Evolutionary conservation across 2,113 vertebrate species (phyloP), one percentile per base, ranked within the genome.

Genomic region (Hippocampus mohnikei): DNA sequence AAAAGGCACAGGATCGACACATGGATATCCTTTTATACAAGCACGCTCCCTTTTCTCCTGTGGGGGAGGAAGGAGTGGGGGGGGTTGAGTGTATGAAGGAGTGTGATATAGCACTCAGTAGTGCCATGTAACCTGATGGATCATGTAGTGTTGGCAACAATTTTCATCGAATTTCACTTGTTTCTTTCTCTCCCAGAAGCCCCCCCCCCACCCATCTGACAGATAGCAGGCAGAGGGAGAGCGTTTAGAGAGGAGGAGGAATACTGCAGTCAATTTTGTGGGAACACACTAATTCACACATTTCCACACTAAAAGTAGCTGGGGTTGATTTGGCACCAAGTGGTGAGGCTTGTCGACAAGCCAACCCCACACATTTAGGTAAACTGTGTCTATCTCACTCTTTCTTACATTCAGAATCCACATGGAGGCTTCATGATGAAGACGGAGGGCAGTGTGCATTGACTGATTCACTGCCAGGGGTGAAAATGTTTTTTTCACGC

Each of bases 141-240:
- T 83, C 65, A 73, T 78, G 58, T 37, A 65, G 42, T 2, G 46
- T 50, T 33, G 44, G 33, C 27, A 44, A 50, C 42, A 70, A 44
- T 15, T 23, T 5, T 33, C 33, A 33, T 33, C 33, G 6, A 33
- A 33, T 33, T 33, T 33, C 77, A 70, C 81, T 91, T 89, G 85
- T 88, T 89, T 88, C 76, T 79, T 72, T 80, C 76, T 84, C 61
- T 88, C 83, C 86, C 85, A 77, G 50, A 84, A 87, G 78, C 76
- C 83, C 75, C 61, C 61, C 3, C 29, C 29, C 29, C 29, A 0
- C 75, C 61, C 61, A 84, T 87, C 81, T 79, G 85, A 87, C 87
- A 84, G 87, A 88, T 82, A 87, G 80, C 79, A 88, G 88, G 88
- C 81, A 84, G 84, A 88, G 80, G 66, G 77, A 84, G 85, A 87